These are phyloP conservation scores for Agrotis ipsilon DNA, from an alignment of 2,888 invertebrate genomes.

Conservation along the genomic window DNA sequence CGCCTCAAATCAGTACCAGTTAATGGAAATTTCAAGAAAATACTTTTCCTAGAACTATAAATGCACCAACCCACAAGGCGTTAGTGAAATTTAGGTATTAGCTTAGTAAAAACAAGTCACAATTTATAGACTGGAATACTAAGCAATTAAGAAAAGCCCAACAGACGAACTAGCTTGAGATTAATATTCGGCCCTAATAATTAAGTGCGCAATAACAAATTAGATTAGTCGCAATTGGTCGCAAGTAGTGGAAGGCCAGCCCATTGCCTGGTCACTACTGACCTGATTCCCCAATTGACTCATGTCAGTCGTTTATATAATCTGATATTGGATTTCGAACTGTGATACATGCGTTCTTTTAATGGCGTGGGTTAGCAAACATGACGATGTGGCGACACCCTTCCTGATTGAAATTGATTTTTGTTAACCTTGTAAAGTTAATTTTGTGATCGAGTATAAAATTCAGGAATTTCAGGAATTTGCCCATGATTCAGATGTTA, in stretches of 20 bases:
- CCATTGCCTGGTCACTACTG: slow-evolving; percentile 26
- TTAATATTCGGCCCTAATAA: slow-evolving; percentile 40
- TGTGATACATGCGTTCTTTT: slow-evolving; percentile 30
- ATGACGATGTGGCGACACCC: slow-evolving; percentile 1
- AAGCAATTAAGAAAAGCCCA: too few relatives aligned
- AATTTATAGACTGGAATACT: not conserved
- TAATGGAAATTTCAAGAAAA: too few relatives aligned
- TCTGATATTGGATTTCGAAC: slow-evolving; percentile 53
- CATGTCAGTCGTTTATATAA: slow-evolving; percentile 30
- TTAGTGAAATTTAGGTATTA: not conserved
- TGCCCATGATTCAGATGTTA: not conserved
- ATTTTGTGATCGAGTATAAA: slow-evolving; percentile 11
- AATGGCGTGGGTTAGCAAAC: slow-evolving; percentile 25
- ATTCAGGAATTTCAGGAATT: not conserved
- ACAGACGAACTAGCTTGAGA: not conserved
- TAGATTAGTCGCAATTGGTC: slow-evolving; percentile 49
- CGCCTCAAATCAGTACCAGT: too few relatives aligned
- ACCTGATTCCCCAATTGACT: slow-evolving; percentile 54
- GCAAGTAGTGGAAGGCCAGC: slow-evolving; percentile 46
- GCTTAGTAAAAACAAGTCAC: not conserved
- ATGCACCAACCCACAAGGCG: too few relatives aligned
- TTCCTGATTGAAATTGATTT: slow-evolving; percentile 35
- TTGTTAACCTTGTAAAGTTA: slow-evolving; percentile 23
- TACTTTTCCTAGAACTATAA: too few relatives aligned
- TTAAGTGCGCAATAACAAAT: slow-evolving; percentile 40